phyloP scores from a whole-genome alignment of 1,140 invertebrate species.

The Danaus melanippus region DNA sequence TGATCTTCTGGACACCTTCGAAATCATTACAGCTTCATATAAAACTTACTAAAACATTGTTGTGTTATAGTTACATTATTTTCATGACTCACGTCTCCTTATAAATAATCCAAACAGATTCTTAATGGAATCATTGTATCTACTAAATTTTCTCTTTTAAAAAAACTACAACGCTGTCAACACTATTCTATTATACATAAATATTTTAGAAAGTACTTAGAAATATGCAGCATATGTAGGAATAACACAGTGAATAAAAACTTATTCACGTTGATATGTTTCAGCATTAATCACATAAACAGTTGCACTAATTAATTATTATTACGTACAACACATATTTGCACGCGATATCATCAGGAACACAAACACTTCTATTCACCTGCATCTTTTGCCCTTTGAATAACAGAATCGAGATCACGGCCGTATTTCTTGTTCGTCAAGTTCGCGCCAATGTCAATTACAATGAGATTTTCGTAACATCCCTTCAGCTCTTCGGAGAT shows the following conservation, averaged over 20 bases:
- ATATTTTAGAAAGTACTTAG: background rate
- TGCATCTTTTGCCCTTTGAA: constrained; percentile 93
- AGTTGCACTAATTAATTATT: constrained; percentile 9
- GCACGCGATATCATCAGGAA: constrained; percentile 25
- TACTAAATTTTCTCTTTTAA: constrained; percentile 4
- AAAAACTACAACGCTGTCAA: background rate
- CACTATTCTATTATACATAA: no score
- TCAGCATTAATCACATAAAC: no score
- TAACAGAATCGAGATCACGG: constrained; percentile 92
- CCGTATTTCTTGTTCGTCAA: constrained; percentile 95
- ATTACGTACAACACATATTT: constrained; percentile 28
- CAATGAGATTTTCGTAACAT: constrained; percentile 88
- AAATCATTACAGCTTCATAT: constrained; percentile 11
- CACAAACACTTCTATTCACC: constrained; percentile 71
- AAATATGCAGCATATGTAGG: constrained; percentile 5
- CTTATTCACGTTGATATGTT: constrained; percentile 11
- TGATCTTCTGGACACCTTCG: constrained; percentile 93
- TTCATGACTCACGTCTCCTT: no score
- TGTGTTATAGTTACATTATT: no score
- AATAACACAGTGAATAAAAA: constrained; percentile 10
- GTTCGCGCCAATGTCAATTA: constrained; percentile 95
- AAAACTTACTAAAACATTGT: no score
- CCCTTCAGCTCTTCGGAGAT: constrained; percentile 64
- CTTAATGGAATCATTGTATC: background rate
- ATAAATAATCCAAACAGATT: no score